Percentiles rank a stretch among this genome's conserved stretches.
phyloP scores from a whole-genome alignment of 2,113 vertebrate genomes.

The Symphodus melops region DNA sequence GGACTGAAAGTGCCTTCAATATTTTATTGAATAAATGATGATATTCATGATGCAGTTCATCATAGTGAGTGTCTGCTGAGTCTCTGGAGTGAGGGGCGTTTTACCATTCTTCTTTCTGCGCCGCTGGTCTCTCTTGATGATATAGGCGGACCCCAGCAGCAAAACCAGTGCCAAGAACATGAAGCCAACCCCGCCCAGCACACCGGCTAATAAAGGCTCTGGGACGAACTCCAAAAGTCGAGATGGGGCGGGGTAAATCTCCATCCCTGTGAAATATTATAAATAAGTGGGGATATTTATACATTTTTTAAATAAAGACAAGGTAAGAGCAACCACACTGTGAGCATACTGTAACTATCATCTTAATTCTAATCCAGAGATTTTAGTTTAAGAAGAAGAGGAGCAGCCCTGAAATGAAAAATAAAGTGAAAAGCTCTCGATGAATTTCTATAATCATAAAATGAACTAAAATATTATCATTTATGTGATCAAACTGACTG shows the following conservation, averaged over 20 bases:
- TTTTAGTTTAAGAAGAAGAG: no score
- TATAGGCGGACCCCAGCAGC: slow-evolving; percentile 86
- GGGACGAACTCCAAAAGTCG: slow-evolving; percentile 86
- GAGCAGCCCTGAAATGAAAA: no score
- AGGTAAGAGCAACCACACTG: no score
- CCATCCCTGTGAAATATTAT: slow-evolving; percentile 82
- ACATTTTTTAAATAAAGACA: no score
- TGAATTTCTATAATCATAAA: no score
- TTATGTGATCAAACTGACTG: neutral
- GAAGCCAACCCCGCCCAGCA: slow-evolving; percentile 90
- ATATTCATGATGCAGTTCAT: slow-evolving; percentile 71
- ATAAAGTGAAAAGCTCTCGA: no score
- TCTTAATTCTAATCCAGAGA: no score
- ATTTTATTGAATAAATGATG: slow-evolving; percentile 74
- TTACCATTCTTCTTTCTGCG: slow-evolving; percentile 74
- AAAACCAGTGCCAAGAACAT: slow-evolving; percentile 88
- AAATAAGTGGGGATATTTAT: no score
- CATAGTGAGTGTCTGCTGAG: slow-evolving; percentile 61
- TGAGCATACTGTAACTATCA: no score
- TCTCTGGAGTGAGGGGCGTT: slow-evolving; percentile 37
- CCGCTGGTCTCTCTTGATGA: slow-evolving; percentile 81
- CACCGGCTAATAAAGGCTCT: slow-evolving; percentile 86
- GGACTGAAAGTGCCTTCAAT: slow-evolving; percentile 67
- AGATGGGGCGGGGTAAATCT: slow-evolving; percentile 85
- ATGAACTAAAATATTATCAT: neutral